Evolutionary conservation across 2,113 vertebrate species (phyloP), one percentile per base, ranked within the genome.

Genomic region (Chaenogobius annularis): DNA sequence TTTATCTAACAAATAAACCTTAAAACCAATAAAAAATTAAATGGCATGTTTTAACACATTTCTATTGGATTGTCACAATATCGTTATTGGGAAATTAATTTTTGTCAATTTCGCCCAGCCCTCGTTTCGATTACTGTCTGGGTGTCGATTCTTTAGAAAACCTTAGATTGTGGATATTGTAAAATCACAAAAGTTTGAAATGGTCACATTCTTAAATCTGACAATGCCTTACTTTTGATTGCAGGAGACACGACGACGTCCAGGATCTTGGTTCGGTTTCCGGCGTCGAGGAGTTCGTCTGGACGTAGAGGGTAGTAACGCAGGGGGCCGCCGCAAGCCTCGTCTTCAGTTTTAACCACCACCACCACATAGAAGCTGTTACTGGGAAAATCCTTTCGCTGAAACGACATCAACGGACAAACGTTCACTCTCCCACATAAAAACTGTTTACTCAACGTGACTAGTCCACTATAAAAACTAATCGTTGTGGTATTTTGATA

Each of bases 321-420:
- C 73, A 98, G 86, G 0, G 95, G 83, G 0, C 98, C 98, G 0
- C 97, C 97, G 0, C 98, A 99, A 0, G 88, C 97, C 87, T 98
- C 96, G 0, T 99, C 97, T 83, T 99, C 98, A 0, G 98, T 98
- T 92, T 99, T 99, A 70, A 99, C 97, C 79, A 99, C 98, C 7
- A 99, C 93, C 77, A 99, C 98, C 80, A 99, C 96, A 0, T 98
- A 99, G 88, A 99, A 99, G 76, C 96, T 97, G 84, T 96, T 95
- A 87, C 94, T 97, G 71, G 95, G 95, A 65, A 97, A 99, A 82
- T 98, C 97, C 84, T 99, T 99, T 70, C 94, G 95, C 98, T 99
- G 87, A 1, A 73, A 44, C 14, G 10, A 58, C 17, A 19, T 7
- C 7, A 3, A 31, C 12, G 17, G 26, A 61, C 26, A 31, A 31